phyloP scores from a whole-genome alignment of 2,797 vertebrate species.

The Semaprochilodus insignis region DNA sequence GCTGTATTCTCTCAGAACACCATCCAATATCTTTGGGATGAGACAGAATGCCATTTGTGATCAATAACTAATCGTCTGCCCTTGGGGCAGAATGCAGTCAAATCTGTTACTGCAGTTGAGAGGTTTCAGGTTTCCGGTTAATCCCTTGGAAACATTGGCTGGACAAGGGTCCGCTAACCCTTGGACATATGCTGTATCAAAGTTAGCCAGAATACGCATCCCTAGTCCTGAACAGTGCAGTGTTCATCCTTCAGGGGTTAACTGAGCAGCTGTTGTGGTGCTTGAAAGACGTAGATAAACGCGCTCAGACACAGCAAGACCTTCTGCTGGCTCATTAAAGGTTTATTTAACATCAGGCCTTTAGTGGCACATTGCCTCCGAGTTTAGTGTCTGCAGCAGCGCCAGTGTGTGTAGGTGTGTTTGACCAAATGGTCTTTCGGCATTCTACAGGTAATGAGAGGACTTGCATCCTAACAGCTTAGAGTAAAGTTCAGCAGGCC shows the following conservation, averaged over 20 bases:
- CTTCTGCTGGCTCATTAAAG: conserved; percentile 31
- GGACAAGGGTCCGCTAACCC: too few species aligned
- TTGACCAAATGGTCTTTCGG: conserved; percentile 23
- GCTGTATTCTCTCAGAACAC: too few species aligned
- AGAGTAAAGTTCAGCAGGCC: conserved; percentile 8
- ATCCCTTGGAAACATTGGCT: too few species aligned
- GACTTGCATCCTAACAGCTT: neutral
- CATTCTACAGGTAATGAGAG: conserved; percentile 34
- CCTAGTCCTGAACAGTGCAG: too few species aligned
- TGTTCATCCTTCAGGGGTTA: neutral
- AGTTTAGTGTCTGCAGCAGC: conserved; percentile 12
- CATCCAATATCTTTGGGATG: too few species aligned
- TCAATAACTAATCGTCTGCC: too few species aligned
- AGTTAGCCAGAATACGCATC: too few species aligned
- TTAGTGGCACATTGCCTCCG: neutral
- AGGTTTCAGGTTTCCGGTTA: too few species aligned
- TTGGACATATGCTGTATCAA: too few species aligned
- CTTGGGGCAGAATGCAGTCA: too few species aligned
- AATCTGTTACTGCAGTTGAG: too few species aligned
- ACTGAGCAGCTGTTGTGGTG: neutral
- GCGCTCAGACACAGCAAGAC: neutral
- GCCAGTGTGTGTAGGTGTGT: conserved; percentile 23
- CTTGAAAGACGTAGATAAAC: conserved; percentile 2
- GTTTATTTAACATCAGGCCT: conserved; percentile 14
- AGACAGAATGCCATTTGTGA: too few species aligned